Evolutionary conservation across 2,797 vertebrate genomes (phyloP).

Genomic region (Lepilemur septentrionalis): DNA sequence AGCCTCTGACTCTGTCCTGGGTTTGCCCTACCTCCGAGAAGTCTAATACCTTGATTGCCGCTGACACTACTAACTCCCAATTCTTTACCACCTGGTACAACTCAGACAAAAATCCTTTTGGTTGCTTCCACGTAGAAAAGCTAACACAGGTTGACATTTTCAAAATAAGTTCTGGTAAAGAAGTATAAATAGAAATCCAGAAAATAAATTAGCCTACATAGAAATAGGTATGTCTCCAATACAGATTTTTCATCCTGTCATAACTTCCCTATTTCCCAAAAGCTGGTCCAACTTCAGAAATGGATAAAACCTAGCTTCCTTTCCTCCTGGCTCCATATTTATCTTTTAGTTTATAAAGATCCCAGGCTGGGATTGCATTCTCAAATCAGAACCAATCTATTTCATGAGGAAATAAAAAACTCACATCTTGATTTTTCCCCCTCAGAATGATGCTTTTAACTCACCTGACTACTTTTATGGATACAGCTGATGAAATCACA

Average conservation of each 20-base stretch:
- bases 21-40: not conserved
- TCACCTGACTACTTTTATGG: not conserved
- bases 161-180: constrained; percentile 23
- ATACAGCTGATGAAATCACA: not conserved
- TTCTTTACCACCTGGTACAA: not conserved
- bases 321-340: not conserved
- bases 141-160: constrained; percentile 13
- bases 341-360: not conserved
- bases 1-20: not conserved
- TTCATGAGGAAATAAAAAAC: not conserved
- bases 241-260: not conserved
- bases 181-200: not conserved
- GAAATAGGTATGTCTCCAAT: not conserved
- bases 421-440: not conserved
- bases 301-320: not conserved
- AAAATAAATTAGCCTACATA: not conserved
- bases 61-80: not conserved
- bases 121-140: not conserved
- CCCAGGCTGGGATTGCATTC: not conserved
- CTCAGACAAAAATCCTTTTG: not conserved
- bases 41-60: not conserved
- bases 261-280: not conserved
- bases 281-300: not conserved
- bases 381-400: not conserved
- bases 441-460: constrained; percentile 1